A percentile compares a stretch with the other conserved stretches of the same genome.
phyloP scores from a whole-genome alignment of 92 coral and sea anemone genomes.

The Palythoa grandiflora region DNA sequence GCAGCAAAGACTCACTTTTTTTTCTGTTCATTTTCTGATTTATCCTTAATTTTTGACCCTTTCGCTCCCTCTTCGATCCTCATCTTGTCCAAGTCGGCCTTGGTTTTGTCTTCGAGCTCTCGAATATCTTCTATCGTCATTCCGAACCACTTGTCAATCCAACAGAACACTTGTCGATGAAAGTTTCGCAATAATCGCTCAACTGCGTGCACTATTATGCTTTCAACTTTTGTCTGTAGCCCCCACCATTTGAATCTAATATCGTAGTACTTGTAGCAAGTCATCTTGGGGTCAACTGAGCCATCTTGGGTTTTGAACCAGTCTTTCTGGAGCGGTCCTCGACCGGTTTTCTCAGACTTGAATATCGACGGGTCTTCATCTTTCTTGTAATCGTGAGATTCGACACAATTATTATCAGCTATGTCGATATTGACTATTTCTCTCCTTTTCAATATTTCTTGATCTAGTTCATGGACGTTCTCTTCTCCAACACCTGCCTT shows the following conservation, averaged over 20 bases:
- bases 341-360: constrained; percentile 76
- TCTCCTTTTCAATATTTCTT: constrained; percentile 61
- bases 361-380: constrained; percentile 90
- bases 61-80: constrained; percentile 57
- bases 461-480: constrained; percentile 77
- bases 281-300: constrained; percentile 78
- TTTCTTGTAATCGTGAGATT: constrained; percentile 79
- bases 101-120: constrained; percentile 83
- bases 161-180: constrained; percentile 97
- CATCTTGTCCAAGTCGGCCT: constrained; percentile 73
- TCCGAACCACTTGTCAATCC: constrained; percentile 98
- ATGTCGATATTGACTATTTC: constrained; percentile 75
- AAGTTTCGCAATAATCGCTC: constrained; percentile 83
- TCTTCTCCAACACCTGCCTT: constrained; percentile 70
- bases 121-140: constrained; percentile 94
- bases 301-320: constrained; percentile 63
- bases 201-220: constrained; percentile 68
- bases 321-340: constrained; percentile 70
- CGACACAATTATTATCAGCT: constrained; percentile 45
- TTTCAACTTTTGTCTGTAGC: constrained; percentile 79
- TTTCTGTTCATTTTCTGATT: background rate
- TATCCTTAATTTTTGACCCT: constrained; percentile 74
- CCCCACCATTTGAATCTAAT: constrained; percentile 93
- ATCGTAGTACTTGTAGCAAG: constrained; percentile 92
- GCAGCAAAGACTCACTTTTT: constrained; percentile 18